A percentile compares a stretch with the other conserved stretches of the same genome.
Evolutionary conservation across 1,140 invertebrate genomes (phyloP).

Genomic region (Reticulitermes speratus): DNA sequence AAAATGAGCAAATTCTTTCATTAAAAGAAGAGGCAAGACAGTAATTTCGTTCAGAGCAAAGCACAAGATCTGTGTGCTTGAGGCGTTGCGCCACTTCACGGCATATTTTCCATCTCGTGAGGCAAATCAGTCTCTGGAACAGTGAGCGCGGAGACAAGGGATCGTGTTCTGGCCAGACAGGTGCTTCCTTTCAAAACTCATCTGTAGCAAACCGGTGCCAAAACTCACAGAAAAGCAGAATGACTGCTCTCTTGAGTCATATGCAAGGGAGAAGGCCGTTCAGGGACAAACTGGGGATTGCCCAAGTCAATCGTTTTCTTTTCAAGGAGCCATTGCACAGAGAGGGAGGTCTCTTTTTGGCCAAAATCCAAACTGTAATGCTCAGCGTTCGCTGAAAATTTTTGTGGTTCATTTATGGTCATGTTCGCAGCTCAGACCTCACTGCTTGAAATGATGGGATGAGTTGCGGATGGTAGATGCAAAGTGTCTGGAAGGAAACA

Average conservation of each 20-base stretch:
- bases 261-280: not conserved
- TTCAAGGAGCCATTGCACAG: no score
- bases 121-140: not conserved
- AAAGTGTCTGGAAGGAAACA: no score
- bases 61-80: not conserved
- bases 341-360: no score
- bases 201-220: not conserved
- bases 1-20: not conserved
- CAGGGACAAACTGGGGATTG: no score
- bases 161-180: not conserved
- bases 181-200: not conserved
- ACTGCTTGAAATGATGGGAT: no score
- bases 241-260: not conserved
- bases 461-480: no score
- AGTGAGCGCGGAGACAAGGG: not conserved
- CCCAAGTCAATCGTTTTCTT: no score
- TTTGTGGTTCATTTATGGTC: no score
- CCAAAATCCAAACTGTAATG: no score
- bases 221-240: not conserved
- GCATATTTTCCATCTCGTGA: conserved; percentile 11
- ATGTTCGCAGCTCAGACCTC: no score
- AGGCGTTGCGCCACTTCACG: not conserved
- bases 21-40: not conserved
- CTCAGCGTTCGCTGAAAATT: no score
- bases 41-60: not conserved